These are phyloP conservation scores for Chrysotoxum bicinctum DNA, from an alignment of 2,888 invertebrate species.

Conservation along the genomic window DNA sequence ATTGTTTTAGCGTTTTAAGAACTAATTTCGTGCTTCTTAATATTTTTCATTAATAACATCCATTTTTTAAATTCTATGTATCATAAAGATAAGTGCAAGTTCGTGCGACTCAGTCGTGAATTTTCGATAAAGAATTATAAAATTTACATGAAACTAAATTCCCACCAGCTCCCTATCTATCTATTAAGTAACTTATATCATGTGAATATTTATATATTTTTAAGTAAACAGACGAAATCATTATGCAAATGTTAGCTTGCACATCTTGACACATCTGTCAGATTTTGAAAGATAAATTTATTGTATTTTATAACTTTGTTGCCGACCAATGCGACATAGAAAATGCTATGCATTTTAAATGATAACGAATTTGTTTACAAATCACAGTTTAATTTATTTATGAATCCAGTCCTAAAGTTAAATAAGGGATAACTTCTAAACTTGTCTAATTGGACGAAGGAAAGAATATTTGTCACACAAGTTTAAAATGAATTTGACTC, in stretches of 20 bases:
- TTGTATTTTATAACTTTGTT: slow-evolving; percentile 30
- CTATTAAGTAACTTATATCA: slow-evolving; percentile 20
- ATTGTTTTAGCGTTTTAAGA: no score
- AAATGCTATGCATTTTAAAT: slow-evolving; percentile 47
- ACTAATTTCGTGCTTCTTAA: no score
- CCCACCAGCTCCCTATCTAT: background rate
- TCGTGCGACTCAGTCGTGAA: no score
- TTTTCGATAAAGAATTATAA: no score
- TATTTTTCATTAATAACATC: no score
- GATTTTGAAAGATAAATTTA: slow-evolving; percentile 58
- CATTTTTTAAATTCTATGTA: no score
- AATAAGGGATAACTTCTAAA: background rate
- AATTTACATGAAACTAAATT: background rate
- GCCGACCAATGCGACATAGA: background rate
- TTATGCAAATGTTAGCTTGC: slow-evolving; percentile 56
- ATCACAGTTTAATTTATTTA: slow-evolving; percentile 27
- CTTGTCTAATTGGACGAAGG: background rate
- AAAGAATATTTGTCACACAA: background rate
- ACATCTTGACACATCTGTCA: slow-evolving; percentile 41
- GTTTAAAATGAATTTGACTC: slow-evolving; percentile 5
- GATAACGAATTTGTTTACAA: slow-evolving; percentile 49
- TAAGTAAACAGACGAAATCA: slow-evolving; percentile 44
- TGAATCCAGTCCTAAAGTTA: background rate
- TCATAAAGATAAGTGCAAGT: no score
- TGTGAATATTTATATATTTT: slow-evolving; percentile 41